phyloP scores from a whole-genome alignment of 2,113 vertebrate genomes.

The Caranx ignobilis region DNA sequence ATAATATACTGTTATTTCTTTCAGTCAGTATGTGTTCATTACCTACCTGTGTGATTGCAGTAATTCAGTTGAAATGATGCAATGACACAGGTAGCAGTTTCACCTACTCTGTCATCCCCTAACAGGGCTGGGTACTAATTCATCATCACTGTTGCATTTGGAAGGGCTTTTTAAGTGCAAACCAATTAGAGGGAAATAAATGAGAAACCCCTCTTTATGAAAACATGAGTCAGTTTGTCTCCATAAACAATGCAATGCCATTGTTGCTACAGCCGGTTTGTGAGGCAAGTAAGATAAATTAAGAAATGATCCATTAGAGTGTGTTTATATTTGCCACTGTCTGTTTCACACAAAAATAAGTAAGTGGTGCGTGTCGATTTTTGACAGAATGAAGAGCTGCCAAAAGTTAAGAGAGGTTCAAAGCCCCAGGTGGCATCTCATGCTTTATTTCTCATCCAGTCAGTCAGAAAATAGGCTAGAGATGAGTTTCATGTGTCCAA shows the following conservation, averaged over 20 bases:
- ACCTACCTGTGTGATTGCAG: not conserved
- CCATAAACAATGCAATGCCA: conserved; percentile 22
- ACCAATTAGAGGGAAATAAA: conserved; percentile 49
- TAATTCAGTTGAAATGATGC: not conserved
- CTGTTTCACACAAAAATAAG: not conserved
- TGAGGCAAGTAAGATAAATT: conserved; percentile 39
- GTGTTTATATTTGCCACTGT: not conserved
- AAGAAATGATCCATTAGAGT: conserved; percentile 20
- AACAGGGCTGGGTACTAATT: conserved; percentile 40
- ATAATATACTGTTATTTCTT: not conserved
- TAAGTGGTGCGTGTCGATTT: not conserved
- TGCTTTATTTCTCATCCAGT: conserved; percentile 10
- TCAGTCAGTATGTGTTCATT: not conserved
- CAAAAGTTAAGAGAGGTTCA: not conserved
- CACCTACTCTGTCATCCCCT: conserved; percentile 24
- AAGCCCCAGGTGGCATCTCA: not conserved
- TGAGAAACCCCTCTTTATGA: conserved; percentile 22
- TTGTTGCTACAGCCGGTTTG: not conserved
- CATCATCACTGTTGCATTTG: conserved; percentile 35
- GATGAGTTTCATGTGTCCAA: not conserved
- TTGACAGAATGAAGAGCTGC: not conserved
- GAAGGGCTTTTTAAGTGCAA: conserved; percentile 24
- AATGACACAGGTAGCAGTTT: conserved; percentile 14
- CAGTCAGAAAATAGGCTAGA: not conserved
- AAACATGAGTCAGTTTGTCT: conserved; percentile 51